Evolutionary conservation across 1,140 invertebrate genomes (phyloP).

Genomic region (Drosophila micromelanica): DNA sequence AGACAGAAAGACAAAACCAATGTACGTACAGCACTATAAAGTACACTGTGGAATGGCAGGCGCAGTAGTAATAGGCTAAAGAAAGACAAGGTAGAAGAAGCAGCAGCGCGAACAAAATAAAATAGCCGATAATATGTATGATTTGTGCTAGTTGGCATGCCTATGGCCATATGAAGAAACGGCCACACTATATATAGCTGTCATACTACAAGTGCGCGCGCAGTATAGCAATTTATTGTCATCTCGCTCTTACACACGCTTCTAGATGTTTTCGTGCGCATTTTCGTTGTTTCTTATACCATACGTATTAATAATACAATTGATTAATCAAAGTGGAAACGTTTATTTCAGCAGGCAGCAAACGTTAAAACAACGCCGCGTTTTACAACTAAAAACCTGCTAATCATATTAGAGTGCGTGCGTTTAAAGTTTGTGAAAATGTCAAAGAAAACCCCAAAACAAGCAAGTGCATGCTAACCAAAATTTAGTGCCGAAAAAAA

Average conservation of each 20-base stretch:
- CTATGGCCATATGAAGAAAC: slow-evolving; percentile 43
- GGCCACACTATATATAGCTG: slow-evolving; percentile 56
- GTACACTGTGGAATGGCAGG: slow-evolving; percentile 65
- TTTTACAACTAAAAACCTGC: slow-evolving; percentile 16
- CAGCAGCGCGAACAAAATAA: slow-evolving; percentile 75
- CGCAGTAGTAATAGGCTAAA: slow-evolving; percentile 73
- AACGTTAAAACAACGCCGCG: slow-evolving; percentile 54
- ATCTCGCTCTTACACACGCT: slow-evolving; percentile 54
- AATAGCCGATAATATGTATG: slow-evolving; percentile 75
- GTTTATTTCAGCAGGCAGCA: slow-evolving; percentile 64
- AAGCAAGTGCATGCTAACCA: slow-evolving; percentile 48
- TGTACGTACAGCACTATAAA: slow-evolving; percentile 75
- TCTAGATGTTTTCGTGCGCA: slow-evolving; percentile 58
- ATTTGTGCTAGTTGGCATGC: slow-evolving; percentile 57
- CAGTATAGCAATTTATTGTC: slow-evolving; percentile 20
- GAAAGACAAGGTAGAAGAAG: slow-evolving; percentile 70
- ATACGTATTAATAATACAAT: slow-evolving; percentile 83
- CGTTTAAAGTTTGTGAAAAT: slow-evolving; percentile 40
- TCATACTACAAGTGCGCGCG: slow-evolving; percentile 41
- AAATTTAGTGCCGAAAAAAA: slow-evolving; percentile 23
- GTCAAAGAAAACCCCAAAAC: slow-evolving; percentile 43
- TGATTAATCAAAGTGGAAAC: slow-evolving; percentile 76
- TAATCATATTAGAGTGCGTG: slow-evolving; percentile 23
- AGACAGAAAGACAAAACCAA: slow-evolving; percentile 63
- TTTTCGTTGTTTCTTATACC: slow-evolving; percentile 67